Conservation (phyloP, 2,888 invertebrate genomes). For the Oscheius sp. region DNA sequence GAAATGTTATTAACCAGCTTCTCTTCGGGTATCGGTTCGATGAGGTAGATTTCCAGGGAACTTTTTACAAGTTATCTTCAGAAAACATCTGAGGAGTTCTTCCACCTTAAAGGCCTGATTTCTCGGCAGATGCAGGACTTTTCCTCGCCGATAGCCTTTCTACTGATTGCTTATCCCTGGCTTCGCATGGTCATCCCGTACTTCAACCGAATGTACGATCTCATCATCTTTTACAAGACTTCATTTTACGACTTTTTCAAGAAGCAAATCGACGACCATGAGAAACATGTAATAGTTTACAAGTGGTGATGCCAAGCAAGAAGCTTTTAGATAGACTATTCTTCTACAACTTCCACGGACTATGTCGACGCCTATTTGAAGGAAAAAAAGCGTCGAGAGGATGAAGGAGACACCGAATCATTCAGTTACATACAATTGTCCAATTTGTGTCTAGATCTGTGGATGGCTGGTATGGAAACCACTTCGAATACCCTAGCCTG, state of each 20-base stretch:
- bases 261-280: constrained; percentile 48
- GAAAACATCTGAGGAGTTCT: constrained; percentile 31
- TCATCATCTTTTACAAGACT: constrained; percentile 36
- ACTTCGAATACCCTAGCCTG: constrained; percentile 56
- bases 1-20: constrained; percentile 49
- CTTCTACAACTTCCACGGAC: constrained; percentile 37
- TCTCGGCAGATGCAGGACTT: constrained; percentile 32
- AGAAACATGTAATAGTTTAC: constrained; percentile 35
- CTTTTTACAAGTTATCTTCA: background rate
- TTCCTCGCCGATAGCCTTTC: constrained; percentile 6
- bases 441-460: constrained; percentile 56
- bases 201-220: constrained; percentile 10
- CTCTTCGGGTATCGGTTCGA: constrained; percentile 51
- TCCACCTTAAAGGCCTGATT: constrained; percentile 39
- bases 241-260: constrained; percentile 46
- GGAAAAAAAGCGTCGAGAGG: constrained; percentile 44
- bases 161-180: constrained; percentile 36
- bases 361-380: constrained; percentile 48
- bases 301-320: background rate
- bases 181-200: constrained; percentile 17
- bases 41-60: constrained; percentile 38
- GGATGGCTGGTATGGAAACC: constrained; percentile 61
- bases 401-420: constrained; percentile 38
- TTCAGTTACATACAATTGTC: constrained; percentile 43
- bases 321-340: constrained; percentile 15